Evolutionary conservation across 2,888 invertebrate genomes (phyloP), one percentile per base, ranked within the genome.

Genomic region (Nudaria mundana): DNA sequence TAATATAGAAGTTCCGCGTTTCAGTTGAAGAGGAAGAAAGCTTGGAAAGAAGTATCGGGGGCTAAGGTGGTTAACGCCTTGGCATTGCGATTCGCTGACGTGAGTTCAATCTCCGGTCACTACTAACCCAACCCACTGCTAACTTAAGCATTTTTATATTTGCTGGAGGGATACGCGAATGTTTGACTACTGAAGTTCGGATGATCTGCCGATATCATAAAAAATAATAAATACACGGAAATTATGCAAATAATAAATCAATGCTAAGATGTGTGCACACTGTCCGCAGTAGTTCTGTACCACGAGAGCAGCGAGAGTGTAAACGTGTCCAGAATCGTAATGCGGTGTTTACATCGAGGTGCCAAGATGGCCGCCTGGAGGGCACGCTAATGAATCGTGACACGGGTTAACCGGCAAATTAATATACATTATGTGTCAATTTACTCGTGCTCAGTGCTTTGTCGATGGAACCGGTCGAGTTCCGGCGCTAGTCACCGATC

Each of bases 281-380:
- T 12, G 25, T 10, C 18, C 56, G 38, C 26, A 41, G 45, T 52
- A 50, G 54, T 60, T 24, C 33, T 49, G 47, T 44, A 49, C 23
- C 28, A 38, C 42, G 37, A 62, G 48, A 56, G 49, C 55, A 12
- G 8, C 26, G 5, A 1, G 5, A 20, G 20, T 20, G 55, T 56
- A 71, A 41, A 77, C 81, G 81, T 81, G 80, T 71, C 62, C 48
- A 64, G 79, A 73, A 81, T 81, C 58, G 54, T 66, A 82, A 81
- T 80, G 66, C 65, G 72, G 57, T 67, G 65, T 68, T 70, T 66
- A 65, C 50, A 52, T 30, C 68, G 69, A 72, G 68, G 68, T 68
- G 73, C 69, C 50, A 48, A 56, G 44, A 55, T 58, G 47, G 60
- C 47, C 44, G 46, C 22, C 40, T 57, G 24, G 37, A 48, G 46